These are phyloP conservation scores for Falco cherrug DNA, from an alignment of 2,797 vertebrate species.

Conservation along the genomic window DNA sequence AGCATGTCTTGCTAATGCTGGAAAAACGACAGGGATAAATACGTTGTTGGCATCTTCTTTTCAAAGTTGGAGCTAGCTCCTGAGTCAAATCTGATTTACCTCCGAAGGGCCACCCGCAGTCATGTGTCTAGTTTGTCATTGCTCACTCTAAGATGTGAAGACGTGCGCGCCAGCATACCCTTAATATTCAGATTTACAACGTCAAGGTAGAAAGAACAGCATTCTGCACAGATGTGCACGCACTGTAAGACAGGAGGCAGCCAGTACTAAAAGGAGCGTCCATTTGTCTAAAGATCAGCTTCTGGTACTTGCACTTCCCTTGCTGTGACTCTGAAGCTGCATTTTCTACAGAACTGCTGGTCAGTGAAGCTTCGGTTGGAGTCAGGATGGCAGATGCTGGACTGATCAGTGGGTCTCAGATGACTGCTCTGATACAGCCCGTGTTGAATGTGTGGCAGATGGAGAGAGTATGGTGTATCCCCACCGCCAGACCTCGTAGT, in stretches of 20 bases:
- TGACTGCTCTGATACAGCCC: neutral
- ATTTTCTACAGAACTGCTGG: neutral
- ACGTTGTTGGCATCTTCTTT: neutral
- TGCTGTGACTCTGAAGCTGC: neutral
- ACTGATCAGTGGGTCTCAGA: neutral
- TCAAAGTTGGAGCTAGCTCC: neutral
- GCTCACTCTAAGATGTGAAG: neutral
- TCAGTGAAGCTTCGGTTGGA: neutral
- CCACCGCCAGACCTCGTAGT: neutral
- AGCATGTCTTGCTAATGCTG: neutral
- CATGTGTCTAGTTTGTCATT: neutral
- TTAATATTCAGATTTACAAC: neutral
- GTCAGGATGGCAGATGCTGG: neutral
- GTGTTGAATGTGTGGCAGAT: neutral
- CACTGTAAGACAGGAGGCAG: neutral
- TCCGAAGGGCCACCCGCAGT: neutral
- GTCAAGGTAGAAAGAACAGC: accelerated
- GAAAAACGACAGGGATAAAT: neutral
- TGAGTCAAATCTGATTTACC: neutral
- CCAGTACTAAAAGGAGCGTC: neutral
- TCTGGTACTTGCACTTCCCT: neutral
- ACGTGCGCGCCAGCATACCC: accelerated
- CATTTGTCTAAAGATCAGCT: neutral
- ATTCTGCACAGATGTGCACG: neutral
- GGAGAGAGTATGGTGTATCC: neutral